These are phyloP conservation scores for Pygmarrhopalites habei DNA, from an alignment of 1,140 invertebrate genomes.

Conservation along the genomic window DNA sequence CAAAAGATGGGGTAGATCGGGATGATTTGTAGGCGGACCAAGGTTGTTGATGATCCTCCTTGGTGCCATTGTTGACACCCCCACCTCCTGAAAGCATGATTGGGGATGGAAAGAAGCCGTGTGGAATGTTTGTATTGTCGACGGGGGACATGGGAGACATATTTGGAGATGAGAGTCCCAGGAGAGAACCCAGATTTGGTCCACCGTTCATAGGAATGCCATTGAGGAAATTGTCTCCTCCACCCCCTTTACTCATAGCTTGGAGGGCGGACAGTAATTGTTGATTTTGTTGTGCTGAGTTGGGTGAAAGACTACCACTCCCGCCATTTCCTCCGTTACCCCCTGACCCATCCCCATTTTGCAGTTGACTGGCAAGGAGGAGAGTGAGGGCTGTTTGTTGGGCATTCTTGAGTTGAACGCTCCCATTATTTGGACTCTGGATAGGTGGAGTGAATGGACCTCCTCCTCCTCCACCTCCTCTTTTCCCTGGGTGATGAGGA, in stretches of 20 bases:
- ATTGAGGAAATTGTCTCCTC: constrained; percentile 23
- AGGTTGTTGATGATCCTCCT: constrained; percentile 35
- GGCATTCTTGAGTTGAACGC: constrained; percentile 39
- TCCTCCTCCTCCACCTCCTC: neutral
- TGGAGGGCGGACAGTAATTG: constrained; percentile 42
- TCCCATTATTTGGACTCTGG: constrained; percentile 13
- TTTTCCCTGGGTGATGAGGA: constrained; percentile 16
- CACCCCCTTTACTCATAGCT: constrained; percentile 39
- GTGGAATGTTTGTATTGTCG: constrained; percentile 34
- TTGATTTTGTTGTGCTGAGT: constrained; percentile 40
- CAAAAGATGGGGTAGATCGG: constrained; percentile 22
- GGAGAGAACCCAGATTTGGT: constrained; percentile 34
- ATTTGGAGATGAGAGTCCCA: constrained; percentile 30
- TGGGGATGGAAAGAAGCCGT: constrained; percentile 30
- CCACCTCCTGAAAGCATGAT: constrained; percentile 18
- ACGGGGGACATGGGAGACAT: constrained; percentile 20
- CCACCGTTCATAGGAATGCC: constrained; percentile 33
- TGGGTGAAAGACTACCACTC: constrained; percentile 34
- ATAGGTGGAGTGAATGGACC: neutral
- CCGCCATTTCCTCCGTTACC: constrained; percentile 23
- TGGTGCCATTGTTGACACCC: constrained; percentile 11
- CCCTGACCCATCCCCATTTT: constrained; percentile 8
- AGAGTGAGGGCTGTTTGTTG: constrained; percentile 43
- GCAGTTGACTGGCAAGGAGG: constrained; percentile 42
- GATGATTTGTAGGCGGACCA: constrained; percentile 32